Evolutionary conservation across 2,888 invertebrate genomes (phyloP).

Genomic region (Patella caerulea): DNA sequence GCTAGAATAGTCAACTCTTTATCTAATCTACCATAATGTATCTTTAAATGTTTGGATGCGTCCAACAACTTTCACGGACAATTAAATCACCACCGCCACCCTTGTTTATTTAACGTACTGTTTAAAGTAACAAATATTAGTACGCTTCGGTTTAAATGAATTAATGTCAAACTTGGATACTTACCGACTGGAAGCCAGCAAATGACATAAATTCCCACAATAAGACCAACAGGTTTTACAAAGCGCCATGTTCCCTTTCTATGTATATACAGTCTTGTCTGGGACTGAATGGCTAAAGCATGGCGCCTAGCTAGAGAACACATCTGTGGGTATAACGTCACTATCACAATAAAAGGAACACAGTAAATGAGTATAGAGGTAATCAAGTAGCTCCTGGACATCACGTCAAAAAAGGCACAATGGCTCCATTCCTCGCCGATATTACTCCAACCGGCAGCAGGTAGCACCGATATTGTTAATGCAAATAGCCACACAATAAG

Average conservation of each 20-base stretch:
- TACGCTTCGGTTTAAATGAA: no score
- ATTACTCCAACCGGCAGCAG: slow-evolving; percentile 18
- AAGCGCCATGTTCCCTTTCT: slow-evolving; percentile 15
- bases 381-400: slow-evolving; percentile 20
- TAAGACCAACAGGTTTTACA: slow-evolving; percentile 19
- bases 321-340: slow-evolving; percentile 20
- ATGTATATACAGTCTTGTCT: not conserved
- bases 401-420: slow-evolving; percentile 19
- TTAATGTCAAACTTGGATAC: not conserved
- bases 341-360: slow-evolving; percentile 18
- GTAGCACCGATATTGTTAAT: slow-evolving; percentile 14
- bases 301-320: slow-evolving; percentile 18
- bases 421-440: not conserved
- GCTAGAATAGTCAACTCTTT: no score
- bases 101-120: no score
- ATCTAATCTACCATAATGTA: no score
- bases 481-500: slow-evolving; percentile 12
- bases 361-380: slow-evolving; percentile 12
- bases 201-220: slow-evolving; percentile 18
- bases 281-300: slow-evolving; percentile 18
- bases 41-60: no score
- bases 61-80: no score
- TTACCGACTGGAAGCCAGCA: slow-evolving; percentile 23
- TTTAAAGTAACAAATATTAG: not conserved
- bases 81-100: no score